Evolutionary conservation across 2,797 vertebrate species (phyloP).

Genomic region (Macropus fuliginosus): DNA sequence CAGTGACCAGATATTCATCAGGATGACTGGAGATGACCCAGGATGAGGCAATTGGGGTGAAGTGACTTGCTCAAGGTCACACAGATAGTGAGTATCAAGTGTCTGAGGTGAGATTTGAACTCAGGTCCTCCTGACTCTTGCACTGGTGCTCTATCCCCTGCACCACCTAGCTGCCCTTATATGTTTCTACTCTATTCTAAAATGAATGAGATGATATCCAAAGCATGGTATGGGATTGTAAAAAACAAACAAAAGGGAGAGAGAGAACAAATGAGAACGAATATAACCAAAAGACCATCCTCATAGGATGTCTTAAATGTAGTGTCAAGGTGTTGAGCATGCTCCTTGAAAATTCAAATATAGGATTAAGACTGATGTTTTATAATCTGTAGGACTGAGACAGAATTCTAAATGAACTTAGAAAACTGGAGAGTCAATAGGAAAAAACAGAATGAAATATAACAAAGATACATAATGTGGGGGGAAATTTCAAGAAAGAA

Average conservation of each 20-base stretch:
- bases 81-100: too few species aligned
- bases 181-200: background rate
- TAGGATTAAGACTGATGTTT: background rate
- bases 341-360: background rate
- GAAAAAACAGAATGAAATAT: background rate
- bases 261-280: too few species aligned
- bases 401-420: background rate
- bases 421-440: background rate
- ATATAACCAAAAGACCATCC: too few species aligned
- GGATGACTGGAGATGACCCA: too few species aligned
- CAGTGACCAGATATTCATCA: too few species aligned
- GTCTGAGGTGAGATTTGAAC: too few species aligned
- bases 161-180: background rate
- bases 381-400: background rate
- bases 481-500: background rate
- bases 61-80: too few species aligned
- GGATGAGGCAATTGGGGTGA: too few species aligned
- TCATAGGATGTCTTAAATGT: background rate
- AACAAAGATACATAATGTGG: background rate
- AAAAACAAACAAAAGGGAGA: too few species aligned
- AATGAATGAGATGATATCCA: background rate
- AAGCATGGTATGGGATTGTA: background rate
- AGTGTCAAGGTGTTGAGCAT: background rate
- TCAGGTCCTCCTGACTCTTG: too few species aligned
- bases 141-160: too few species aligned